Conservation (phyloP, 1,140 invertebrate genomes). For the Glomeris maerens region DNA sequence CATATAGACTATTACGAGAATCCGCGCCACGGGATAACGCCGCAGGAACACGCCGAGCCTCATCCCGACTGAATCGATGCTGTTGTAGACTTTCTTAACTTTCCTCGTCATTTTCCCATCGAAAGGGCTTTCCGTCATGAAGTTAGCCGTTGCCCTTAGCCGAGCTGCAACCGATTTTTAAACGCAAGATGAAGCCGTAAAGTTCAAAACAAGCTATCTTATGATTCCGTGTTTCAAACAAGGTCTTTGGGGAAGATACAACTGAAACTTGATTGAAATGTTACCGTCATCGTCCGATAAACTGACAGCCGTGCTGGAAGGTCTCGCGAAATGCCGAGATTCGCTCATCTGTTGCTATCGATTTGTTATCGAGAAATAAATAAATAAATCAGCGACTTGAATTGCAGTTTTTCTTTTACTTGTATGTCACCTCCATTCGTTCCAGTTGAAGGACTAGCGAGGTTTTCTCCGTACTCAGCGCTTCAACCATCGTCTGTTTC, state of each 20-base stretch:
- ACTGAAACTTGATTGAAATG: slow-evolving; percentile 23
- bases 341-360: slow-evolving; percentile 26
- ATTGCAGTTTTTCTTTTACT: too few species aligned
- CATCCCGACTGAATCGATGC: slow-evolving; percentile 58
- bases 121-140: slow-evolving; percentile 58
- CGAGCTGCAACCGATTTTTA: neutral
- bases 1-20: slow-evolving; percentile 62
- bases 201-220: too few species aligned
- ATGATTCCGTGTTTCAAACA: too few species aligned
- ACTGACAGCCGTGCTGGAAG: slow-evolving; percentile 30
- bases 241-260: too few species aligned
- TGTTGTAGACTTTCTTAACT: slow-evolving; percentile 63
- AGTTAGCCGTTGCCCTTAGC: slow-evolving; percentile 44
- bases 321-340: slow-evolving; percentile 22
- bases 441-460: slow-evolving; percentile 61
- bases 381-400: too few species aligned
- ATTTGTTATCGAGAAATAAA: too few species aligned
- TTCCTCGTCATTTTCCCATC: slow-evolving; percentile 59
- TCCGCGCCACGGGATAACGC: slow-evolving; percentile 61
- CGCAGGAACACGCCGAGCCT: slow-evolving; percentile 62
- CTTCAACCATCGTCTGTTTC: slow-evolving; percentile 62
- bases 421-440: slow-evolving; percentile 56
- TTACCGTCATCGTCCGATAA: slow-evolving; percentile 51
- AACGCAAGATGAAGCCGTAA: too few species aligned
- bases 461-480: slow-evolving; percentile 60